Conservation (phyloP, 2,888 invertebrate species). For the Apamea anceps region DNA sequence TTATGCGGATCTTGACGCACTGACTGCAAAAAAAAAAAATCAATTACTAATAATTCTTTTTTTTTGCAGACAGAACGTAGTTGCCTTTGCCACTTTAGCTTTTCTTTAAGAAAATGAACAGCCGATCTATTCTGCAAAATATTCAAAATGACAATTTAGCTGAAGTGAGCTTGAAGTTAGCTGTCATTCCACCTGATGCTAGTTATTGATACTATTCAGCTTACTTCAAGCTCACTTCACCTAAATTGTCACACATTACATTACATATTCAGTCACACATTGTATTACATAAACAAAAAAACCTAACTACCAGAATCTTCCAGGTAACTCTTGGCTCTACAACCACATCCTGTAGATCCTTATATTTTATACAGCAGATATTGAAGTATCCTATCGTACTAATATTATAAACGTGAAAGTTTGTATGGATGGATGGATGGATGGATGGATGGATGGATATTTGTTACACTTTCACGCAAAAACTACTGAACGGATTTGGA, state of each 20-base stretch:
- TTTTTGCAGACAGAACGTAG: neutral
- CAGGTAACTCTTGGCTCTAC: neutral
- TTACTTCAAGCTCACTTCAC: neutral
- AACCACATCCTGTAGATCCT: slow-evolving; percentile 58
- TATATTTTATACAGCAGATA: slow-evolving; percentile 84
- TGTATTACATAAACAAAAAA: neutral
- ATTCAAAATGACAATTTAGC: too few species aligned
- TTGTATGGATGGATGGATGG: too few species aligned
- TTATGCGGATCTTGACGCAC: too few species aligned
- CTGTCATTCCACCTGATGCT: neutral
- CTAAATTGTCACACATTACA: too few species aligned
- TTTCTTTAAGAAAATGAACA: neutral
- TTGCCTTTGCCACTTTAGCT: neutral
- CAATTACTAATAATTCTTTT: too few species aligned
- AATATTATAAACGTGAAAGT: too few species aligned
- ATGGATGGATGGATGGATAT: too few species aligned
- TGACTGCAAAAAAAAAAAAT: too few species aligned
- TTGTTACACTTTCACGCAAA: too few species aligned
- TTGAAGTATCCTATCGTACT: slow-evolving; percentile 75
- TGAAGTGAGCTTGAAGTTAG: neutral
- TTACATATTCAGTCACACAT: too few species aligned
- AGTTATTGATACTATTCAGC: neutral
- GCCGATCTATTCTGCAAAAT: neutral
- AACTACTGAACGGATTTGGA: too few species aligned
- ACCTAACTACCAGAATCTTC: neutral